Percentiles rank a stretch among this genome's conserved stretches.
These are phyloP conservation scores for Hedychridium roseum DNA, from an alignment of 2,888 invertebrate genomes.

Conservation along the genomic window DNA sequence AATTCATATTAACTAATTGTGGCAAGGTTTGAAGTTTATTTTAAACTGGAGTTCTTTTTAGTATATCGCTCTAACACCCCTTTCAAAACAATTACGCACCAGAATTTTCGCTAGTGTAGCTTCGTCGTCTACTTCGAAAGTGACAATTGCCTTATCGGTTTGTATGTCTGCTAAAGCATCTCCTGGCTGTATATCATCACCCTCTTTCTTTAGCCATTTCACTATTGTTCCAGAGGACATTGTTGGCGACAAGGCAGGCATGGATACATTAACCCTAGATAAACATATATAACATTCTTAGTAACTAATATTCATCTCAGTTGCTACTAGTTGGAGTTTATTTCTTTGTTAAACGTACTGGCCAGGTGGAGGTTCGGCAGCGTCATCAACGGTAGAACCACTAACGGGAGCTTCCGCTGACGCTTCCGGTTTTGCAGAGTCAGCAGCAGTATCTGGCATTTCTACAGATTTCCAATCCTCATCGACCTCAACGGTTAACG, in stretches of 20 bases:
- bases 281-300: neutral
- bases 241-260: conserved; percentile 73
- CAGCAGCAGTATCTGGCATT: conserved; percentile 45
- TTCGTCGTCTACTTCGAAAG: conserved; percentile 71
- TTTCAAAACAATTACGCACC: too few relatives aligned
- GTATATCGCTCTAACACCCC: too few relatives aligned
- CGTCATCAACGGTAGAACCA: conserved; percentile 23
- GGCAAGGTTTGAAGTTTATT: too few relatives aligned
- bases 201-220: conserved; percentile 69
- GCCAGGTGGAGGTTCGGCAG: conserved; percentile 48
- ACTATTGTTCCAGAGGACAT: conserved; percentile 71
- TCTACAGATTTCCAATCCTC: conserved; percentile 71
- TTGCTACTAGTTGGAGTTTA: too few relatives aligned
- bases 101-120: conserved; percentile 70
- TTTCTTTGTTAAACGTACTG: conserved; percentile 48
- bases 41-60: too few relatives aligned
- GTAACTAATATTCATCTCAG: neutral
- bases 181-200: conserved; percentile 67
- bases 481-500: conserved; percentile 69
- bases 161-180: conserved; percentile 73
- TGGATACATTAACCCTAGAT: conserved; percentile 59
- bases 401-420: conserved; percentile 18
- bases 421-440: conserved; percentile 10
- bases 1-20: too few relatives aligned
- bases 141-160: conserved; percentile 73